These are phyloP conservation scores for Heliconius hermathena DNA, from an alignment of 1,140 invertebrate species.

Conservation along the genomic window DNA sequence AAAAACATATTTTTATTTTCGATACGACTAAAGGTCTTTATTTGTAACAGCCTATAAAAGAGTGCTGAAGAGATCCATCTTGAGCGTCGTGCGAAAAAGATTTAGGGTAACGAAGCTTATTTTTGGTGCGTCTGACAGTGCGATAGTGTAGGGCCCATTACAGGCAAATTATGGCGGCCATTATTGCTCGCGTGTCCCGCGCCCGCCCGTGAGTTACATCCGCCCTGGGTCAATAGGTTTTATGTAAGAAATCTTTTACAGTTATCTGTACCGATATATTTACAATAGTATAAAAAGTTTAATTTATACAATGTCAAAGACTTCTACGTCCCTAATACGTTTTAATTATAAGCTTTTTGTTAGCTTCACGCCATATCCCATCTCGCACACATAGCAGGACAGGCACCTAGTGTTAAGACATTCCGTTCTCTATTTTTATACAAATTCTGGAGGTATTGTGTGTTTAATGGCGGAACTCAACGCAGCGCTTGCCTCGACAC, in stretches of 20 bases:
- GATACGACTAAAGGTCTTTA: too few relatives aligned
- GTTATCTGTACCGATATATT: constrained; percentile 33
- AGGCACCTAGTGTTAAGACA: too few relatives aligned
- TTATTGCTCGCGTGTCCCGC: constrained; percentile 74
- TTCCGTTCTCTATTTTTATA: too few relatives aligned
- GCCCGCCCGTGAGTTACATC: constrained; percentile 65
- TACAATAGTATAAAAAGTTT: neutral
- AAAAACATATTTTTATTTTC: neutral
- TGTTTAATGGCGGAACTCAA: too few relatives aligned
- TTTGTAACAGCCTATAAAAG: constrained; percentile 5
- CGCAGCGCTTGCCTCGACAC: too few relatives aligned
- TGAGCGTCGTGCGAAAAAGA: constrained; percentile 53
- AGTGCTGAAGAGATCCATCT: constrained; percentile 57
- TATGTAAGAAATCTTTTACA: constrained; percentile 68
- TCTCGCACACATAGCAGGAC: too few relatives aligned
- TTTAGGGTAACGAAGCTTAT: constrained; percentile 74
- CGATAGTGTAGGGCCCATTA: constrained; percentile 80
- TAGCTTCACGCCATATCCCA: too few relatives aligned
- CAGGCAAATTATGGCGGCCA: constrained; percentile 78
- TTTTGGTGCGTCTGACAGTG: constrained; percentile 75
- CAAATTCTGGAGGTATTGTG: too few relatives aligned
- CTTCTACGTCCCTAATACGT: neutral
- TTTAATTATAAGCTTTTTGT: neutral
- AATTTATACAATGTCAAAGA: neutral
- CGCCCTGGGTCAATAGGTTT: constrained; percentile 71